Base-by-base conservation (phyloP, 2,113 vertebrate species). In the Axis porcinus region DNA sequence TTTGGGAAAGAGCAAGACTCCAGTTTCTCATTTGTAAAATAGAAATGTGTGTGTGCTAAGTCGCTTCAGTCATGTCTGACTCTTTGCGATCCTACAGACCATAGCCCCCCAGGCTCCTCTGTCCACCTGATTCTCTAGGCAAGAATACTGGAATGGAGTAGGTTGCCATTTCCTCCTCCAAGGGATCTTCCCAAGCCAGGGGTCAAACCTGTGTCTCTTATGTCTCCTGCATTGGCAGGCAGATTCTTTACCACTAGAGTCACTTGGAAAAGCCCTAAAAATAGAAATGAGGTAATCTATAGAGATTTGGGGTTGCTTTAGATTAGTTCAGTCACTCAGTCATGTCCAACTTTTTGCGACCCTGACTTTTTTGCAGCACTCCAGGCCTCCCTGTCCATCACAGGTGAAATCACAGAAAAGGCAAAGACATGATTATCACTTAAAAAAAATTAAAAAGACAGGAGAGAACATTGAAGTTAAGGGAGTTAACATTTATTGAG, bases 281-380 rank as follows among this genome's bases (percentile, higher is more conserved):
- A 78, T 55, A 84, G n/a, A 90, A 95, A 83, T 83, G 5, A 96
- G 27, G 10, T 57, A 13, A 67, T 86, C 83, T 30, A 57, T n/a
- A 89, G 15, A 81, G 28, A 93, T 87, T 45, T 87, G 4, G 25
- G 10, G 25, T 74, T 27, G 2, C 27, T 95, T 94, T 2, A 74
- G n/a, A 40, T 40, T 19, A 74, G n/a, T 74, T 40, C n/a, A 70
- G 67, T 70, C 67, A 40, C n/a, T 40, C 2, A 13, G 67, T 74
- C 0, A 0, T 74, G 67, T 74, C 23, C 0, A 1, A 74, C 10
- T 40, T 40, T 74, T 74, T 74, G 67, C 0, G 2, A 40, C n/a
- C 67, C 36, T 36, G 47, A 50, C 47, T 50, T 50, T 50, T 50
- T 50, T 40, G 36, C 36, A 74, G 67, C 67, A 40, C n/a, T 74